phyloP scores from a whole-genome alignment of 2,113 vertebrate genomes.

The Myrmecobius fasciatus region DNA sequence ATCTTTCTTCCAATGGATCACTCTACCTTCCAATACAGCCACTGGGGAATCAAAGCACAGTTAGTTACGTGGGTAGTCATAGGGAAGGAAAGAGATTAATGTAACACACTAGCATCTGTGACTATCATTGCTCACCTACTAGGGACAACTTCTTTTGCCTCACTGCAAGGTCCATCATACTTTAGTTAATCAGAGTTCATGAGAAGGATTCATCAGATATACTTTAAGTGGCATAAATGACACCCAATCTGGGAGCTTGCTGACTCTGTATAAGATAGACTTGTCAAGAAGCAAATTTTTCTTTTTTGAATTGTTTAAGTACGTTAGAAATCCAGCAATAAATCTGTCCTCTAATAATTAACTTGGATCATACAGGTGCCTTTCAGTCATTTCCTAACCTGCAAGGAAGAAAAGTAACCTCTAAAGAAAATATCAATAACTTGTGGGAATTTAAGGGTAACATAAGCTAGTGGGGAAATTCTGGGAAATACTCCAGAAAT shows the following conservation, averaged over 20 bases:
- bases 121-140: background rate
- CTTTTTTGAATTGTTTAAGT: background rate
- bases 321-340: background rate
- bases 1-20: background rate
- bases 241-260: background rate
- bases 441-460: background rate
- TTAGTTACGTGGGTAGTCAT: background rate
- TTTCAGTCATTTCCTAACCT: background rate
- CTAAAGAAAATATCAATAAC: background rate
- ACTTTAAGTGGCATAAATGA: background rate
- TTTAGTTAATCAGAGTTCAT: background rate
- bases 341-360: background rate
- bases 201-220: background rate
- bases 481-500: background rate
- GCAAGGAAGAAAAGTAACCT: background rate
- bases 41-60: background rate
- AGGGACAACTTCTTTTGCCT: background rate
- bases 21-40: background rate
- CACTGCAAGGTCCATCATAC: background rate
- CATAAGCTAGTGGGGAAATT: background rate
- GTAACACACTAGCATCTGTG: background rate
- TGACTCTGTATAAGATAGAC: background rate
- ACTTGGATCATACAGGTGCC: background rate
- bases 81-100: background rate
- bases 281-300: background rate